phyloP scores from a whole-genome alignment of 2,888 invertebrate genomes.

The Cistogaster globosa region DNA sequence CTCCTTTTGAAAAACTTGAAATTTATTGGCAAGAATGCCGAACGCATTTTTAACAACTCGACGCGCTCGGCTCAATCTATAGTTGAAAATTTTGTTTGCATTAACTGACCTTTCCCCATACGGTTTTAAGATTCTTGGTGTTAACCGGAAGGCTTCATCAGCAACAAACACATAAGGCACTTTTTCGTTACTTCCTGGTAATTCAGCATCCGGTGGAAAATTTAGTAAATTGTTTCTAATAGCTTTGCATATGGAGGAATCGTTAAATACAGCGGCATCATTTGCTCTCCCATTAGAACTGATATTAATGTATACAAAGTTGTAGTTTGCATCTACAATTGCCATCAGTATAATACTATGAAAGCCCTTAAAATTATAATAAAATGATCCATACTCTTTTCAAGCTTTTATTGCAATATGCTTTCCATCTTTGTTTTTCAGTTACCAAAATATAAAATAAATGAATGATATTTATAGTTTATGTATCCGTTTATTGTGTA shows the following conservation, averaged over 20 bases:
- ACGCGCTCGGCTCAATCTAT: not conserved
- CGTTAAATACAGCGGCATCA: not conserved
- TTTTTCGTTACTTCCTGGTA: not conserved
- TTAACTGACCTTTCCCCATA: not conserved
- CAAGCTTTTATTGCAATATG: too few species aligned
- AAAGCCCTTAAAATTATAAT: conserved; percentile 3
- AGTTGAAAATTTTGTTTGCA: not conserved
- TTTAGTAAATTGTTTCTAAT: not conserved
- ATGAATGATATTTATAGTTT: not conserved
- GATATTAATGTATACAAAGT: conserved; percentile 3
- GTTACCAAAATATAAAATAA: not conserved
- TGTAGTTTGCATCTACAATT: conserved; percentile 14
- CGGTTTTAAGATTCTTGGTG: not conserved
- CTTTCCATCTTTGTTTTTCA: too few species aligned
- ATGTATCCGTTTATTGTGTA: not conserved
- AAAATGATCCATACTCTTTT: not conserved
- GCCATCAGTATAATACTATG: not conserved
- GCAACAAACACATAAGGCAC: conserved; percentile 18
- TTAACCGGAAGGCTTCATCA: conserved; percentile 3
- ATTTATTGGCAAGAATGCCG: conserved; percentile 30
- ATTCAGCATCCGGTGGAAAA: not conserved
- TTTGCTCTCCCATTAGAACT: conserved; percentile 1
- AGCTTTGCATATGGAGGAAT: not conserved
- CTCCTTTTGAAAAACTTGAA: conserved; percentile 40
- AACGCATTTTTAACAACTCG: conserved; percentile 14